Evolutionary conservation across 2,888 invertebrate genomes (phyloP), one percentile per base, ranked within the genome.

Genomic region (Hoplodrina blanda): DNA sequence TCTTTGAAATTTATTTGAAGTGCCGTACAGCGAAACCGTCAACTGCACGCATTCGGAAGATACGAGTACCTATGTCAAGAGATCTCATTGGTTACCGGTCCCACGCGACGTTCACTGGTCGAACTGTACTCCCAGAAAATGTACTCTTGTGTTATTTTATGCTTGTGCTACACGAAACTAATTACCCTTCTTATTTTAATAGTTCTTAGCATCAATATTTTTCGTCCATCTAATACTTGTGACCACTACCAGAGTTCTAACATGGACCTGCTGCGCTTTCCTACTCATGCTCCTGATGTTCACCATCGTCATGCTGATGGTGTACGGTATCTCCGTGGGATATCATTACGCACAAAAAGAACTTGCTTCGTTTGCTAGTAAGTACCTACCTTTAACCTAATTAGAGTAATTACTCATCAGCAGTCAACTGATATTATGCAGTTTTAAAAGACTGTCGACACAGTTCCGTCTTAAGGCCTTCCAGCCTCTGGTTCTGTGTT

Each of bases 261-360:
- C 95, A 19, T 95, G 94, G 94, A 87, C 93, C 0, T 94, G 93
- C 81, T 95, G 94, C 75, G 95, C 95, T 2, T 92, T 94, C 63
- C 83, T 95, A 2, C 80, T 95, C 49, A 92, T 94, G 90, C 49
- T 94, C 52, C 84, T 95, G 30, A 93, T 95, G 94, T 91, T 92
- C 57, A 83, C 84, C 20, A 85, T 95, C 37, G 73, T 95, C 2
- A 50, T 94, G 41, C 82, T 95, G 33, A 94, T 94, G 93, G 85
- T 94, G 37, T 95, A 95, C 76, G 94, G 95, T 8, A 94, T 95
- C 62, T 92, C 95, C n/a, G 92, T 95, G 20, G 95, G 95, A 7
- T 95, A 95, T 76, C 94, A 95, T 79, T 95, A 94, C 80, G 95
- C 95, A 2, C 95, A 95, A 78, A 94, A 94, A 82, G 95, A 95